Percentiles rank a stretch among this genome's conserved stretches.
These are phyloP conservation scores for Epinephelus coioides DNA, from an alignment of 2,797 vertebrate species.

Conservation along the genomic window DNA sequence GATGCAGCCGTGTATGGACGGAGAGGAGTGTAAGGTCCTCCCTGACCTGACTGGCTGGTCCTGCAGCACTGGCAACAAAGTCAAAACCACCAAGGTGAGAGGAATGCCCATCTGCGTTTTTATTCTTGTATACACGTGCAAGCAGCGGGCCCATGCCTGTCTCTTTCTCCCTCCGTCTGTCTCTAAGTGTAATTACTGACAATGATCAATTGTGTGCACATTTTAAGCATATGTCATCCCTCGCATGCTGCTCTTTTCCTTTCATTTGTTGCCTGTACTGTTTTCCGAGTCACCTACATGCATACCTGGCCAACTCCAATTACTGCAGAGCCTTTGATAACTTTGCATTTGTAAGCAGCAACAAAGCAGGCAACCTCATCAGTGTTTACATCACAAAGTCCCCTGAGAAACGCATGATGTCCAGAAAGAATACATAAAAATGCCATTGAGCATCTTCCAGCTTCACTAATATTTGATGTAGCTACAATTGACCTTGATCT, in stretches of 20 bases:
- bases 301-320: slow-evolving; percentile 7
- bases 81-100: slow-evolving; percentile 90
- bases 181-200: background rate
- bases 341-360: slow-evolving; percentile 44
- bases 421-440: slow-evolving; percentile 28
- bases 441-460: slow-evolving; percentile 18
- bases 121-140: background rate
- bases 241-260: background rate
- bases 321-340: slow-evolving; percentile 31
- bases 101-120: background rate
- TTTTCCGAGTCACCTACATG: slow-evolving; percentile 2
- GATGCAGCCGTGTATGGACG: slow-evolving; percentile 88
- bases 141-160: background rate
- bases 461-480: slow-evolving; percentile 39
- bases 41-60: slow-evolving; percentile 88
- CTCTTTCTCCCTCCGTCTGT: background rate
- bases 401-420: slow-evolving; percentile 28
- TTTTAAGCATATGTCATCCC: background rate
- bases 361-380: slow-evolving; percentile 25
- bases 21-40: slow-evolving; percentile 88
- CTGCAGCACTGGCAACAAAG: slow-evolving; percentile 89
- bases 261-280: slow-evolving; percentile 4
- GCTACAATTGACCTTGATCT: slow-evolving; percentile 40
- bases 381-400: slow-evolving; percentile 33
- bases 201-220: background rate